phyloP scores from a whole-genome alignment of 2,113 vertebrate species.

The Ciconia maguari region DNA sequence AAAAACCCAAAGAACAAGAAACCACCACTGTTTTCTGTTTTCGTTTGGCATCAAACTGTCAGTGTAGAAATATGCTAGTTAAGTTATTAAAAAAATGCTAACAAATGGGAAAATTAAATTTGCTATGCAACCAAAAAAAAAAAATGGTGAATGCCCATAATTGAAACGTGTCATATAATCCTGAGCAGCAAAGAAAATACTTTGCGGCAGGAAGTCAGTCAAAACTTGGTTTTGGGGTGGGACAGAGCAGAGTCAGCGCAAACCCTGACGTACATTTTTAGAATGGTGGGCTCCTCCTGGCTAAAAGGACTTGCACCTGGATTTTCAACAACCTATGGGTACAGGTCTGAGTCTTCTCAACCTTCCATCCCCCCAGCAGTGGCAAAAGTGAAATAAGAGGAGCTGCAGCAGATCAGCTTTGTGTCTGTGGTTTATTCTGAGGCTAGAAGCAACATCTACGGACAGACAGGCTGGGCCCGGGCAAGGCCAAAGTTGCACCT shows the following conservation, averaged over 20 bases:
- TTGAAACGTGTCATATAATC: not conserved
- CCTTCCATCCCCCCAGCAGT: not conserved
- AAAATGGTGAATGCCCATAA: not conserved
- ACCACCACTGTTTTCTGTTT: not conserved
- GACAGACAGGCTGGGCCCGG: not conserved
- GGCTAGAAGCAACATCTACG: not conserved
- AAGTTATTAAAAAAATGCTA: not conserved
- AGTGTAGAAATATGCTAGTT: not conserved
- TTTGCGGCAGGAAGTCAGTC: not conserved
- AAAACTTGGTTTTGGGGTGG: constrained; percentile 54
- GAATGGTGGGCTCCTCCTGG: not conserved
- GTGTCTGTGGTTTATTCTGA: not conserved
- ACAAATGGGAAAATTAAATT: constrained; percentile 4
- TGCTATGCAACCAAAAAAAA: not conserved
- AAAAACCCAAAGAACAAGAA: not conserved
- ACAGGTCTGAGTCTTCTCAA: not conserved
- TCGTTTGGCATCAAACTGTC: not conserved
- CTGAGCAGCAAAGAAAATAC: constrained; percentile 5
- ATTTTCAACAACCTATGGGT: not conserved
- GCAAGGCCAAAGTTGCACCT: not conserved
- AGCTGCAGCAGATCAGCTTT: not conserved
- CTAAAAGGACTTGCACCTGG: not conserved
- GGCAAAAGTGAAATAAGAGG: not conserved
- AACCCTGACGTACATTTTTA: not conserved
- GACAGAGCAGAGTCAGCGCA: not conserved